Conservation (phyloP, 2,888 invertebrate genomes). For the Phengaris alcon region DNA sequence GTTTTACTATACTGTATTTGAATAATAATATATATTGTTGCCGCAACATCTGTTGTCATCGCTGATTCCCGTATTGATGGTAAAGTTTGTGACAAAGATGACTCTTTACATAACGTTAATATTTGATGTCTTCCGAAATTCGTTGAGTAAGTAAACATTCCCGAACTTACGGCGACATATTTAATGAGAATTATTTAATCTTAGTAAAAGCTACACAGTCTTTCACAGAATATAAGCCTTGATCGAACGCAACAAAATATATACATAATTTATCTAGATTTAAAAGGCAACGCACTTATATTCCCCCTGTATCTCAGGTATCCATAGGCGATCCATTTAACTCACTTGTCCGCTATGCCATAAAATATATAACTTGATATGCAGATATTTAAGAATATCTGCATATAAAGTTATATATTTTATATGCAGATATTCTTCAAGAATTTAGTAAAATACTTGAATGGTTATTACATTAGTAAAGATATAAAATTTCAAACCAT, state of each 20-base stretch:
- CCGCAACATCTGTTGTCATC: neutral
- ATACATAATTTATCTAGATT: neutral
- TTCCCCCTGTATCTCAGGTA: too few relatives aligned
- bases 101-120: neutral
- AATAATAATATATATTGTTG: neutral
- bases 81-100: neutral
- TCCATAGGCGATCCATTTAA: too few relatives aligned
- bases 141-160: constrained; percentile 22
- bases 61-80: neutral
- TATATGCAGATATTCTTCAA: too few relatives aligned
- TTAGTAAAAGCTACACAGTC: neutral
- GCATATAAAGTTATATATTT: too few relatives aligned
- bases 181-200: neutral
- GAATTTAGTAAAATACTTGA: too few relatives aligned
- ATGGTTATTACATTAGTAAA: too few relatives aligned
- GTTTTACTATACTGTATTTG: neutral
- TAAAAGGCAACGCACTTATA: neutral
- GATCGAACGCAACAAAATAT: neutral
- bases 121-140: constrained; percentile 3
- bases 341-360: too few relatives aligned
- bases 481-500: too few relatives aligned
- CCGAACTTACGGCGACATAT: neutral
- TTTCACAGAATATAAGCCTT: neutral
- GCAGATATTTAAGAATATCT: too few relatives aligned
- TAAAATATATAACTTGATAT: too few relatives aligned